These are phyloP conservation scores for Puffinus mauretanicus DNA, from an alignment of 2,113 vertebrate genomes.

Conservation along the genomic window DNA sequence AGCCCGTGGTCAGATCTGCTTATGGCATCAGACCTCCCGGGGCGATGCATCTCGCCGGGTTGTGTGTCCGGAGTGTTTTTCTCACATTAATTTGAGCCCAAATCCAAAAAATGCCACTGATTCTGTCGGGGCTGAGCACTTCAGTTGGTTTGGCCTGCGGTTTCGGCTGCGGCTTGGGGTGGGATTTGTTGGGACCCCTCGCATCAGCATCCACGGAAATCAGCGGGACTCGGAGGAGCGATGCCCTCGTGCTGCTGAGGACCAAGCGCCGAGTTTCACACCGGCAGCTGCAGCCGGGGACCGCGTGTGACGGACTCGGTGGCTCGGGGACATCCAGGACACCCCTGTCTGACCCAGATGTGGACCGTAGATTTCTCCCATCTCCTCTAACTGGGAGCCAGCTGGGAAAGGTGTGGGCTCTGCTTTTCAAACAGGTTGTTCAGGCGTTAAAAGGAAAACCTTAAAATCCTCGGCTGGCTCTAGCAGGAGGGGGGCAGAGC, in stretches of 20 bases:
- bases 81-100: neutral
- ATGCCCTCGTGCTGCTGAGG: neutral
- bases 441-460: neutral
- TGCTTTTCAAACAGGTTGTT: neutral
- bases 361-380: neutral
- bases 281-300: neutral
- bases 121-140: neutral
- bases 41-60: neutral
- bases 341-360: fast-evolving
- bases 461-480: neutral
- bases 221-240: fast-evolving
- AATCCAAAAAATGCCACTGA: neutral
- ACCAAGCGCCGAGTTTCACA: fast-evolving
- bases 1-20: neutral
- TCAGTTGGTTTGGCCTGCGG: too few relatives aligned
- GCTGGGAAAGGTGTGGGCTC: neutral
- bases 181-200: neutral
- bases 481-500: neutral
- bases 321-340: neutral
- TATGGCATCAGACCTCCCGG: neutral
- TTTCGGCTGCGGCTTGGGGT: neutral
- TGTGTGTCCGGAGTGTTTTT: neutral
- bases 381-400: neutral
- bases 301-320: fast-evolving
- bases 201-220: neutral